A percentile compares a stretch with the other conserved stretches of the same genome.
Conservation (phyloP, 1,140 invertebrate genomes). For the Drosophila oshimai region DNA sequence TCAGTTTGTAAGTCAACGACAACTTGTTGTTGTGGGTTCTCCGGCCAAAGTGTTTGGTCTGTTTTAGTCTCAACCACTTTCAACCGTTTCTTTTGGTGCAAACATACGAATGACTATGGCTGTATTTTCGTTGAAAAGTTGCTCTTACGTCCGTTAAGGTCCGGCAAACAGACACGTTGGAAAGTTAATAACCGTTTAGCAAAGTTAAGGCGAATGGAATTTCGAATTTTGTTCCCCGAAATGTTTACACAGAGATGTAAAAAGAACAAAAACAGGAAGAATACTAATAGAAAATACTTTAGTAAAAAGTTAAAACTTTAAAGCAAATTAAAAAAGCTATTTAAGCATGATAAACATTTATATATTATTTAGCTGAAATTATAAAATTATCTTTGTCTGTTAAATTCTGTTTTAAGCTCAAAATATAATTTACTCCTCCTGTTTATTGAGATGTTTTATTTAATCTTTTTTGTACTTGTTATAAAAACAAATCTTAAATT, state of each 20-base stretch:
- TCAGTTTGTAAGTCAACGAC: slow-evolving; percentile 78
- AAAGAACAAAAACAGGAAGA: not conserved
- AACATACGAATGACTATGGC: slow-evolving; percentile 72
- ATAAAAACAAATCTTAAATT: too few species aligned
- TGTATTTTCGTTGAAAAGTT: slow-evolving; percentile 70
- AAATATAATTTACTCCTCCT: too few species aligned
- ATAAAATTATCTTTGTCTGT: too few species aligned
- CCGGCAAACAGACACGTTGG: slow-evolving; percentile 56
- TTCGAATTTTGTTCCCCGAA: slow-evolving; percentile 6
- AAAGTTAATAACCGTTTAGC: slow-evolving; percentile 79
- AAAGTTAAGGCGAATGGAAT: slow-evolving; percentile 41
- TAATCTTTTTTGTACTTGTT: too few species aligned
- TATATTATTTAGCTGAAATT: too few species aligned
- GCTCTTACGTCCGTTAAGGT: slow-evolving; percentile 27
- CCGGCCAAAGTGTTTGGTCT: slow-evolving; percentile 8
- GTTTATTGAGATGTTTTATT: too few species aligned
- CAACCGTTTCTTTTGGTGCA: slow-evolving; percentile 41
- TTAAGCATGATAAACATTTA: too few species aligned
- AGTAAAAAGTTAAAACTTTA: too few species aligned
- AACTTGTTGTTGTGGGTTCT: slow-evolving; percentile 50
- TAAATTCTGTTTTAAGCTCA: too few species aligned
- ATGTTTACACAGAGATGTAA: slow-evolving; percentile 7
- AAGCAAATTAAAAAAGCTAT: too few species aligned
- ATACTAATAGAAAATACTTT: too few species aligned
- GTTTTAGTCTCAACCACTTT: slow-evolving; percentile 18